Percentiles rank a stretch among this genome's conserved stretches.
These are phyloP conservation scores for Palythoa grandis DNA, from an alignment of 92 coral and sea anemone genomes.

Conservation along the genomic window DNA sequence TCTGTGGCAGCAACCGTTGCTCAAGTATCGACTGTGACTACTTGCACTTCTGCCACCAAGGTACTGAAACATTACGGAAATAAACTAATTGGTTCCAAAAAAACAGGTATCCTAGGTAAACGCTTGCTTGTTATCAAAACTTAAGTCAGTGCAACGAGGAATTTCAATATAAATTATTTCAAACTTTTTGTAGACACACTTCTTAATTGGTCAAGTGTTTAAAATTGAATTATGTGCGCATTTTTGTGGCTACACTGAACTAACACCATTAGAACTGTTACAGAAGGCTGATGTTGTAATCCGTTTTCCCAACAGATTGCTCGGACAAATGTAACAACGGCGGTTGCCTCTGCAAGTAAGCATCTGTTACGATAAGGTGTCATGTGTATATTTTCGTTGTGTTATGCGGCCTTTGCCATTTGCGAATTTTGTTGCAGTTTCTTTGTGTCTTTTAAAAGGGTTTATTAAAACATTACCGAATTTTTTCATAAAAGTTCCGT, in stretches of 20 bases:
- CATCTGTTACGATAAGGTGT: no score
- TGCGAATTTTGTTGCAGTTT: neutral
- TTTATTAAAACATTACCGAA: neutral
- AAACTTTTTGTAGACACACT: neutral
- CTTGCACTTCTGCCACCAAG: constrained; percentile 60
- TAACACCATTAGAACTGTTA: neutral
- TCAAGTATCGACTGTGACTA: constrained; percentile 38
- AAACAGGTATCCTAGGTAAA: no score
- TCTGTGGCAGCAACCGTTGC: constrained; percentile 53
- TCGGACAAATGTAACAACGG: constrained; percentile 65
- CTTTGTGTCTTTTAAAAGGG: neutral
- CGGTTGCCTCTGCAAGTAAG: constrained; percentile 85
- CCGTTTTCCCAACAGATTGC: constrained; percentile 53
- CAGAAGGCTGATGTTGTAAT: neutral
- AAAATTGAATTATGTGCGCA: neutral
- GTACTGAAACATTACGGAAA: constrained; percentile 1
- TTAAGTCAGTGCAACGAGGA: no score
- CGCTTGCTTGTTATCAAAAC: no score
- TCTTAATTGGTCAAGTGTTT: no score
- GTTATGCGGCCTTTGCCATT: neutral
- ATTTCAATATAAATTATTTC: no score
- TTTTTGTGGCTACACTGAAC: neutral
- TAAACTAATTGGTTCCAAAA: no score
- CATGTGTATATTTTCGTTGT: neutral
- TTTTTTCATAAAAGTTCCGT: neutral